phyloP scores from a whole-genome alignment of 2,113 vertebrate species.

The Oophaga pumilio region DNA sequence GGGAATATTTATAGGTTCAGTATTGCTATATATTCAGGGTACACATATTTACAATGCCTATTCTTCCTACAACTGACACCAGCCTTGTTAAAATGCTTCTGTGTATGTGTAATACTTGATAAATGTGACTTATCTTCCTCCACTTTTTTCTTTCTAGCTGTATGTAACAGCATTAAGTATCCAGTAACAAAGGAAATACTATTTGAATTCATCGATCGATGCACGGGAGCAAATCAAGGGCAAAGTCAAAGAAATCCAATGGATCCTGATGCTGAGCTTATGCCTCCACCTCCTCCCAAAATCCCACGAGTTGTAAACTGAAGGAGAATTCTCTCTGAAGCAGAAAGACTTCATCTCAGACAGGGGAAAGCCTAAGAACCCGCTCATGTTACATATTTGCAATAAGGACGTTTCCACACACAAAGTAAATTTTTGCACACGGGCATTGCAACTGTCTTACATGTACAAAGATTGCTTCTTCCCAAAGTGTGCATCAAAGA shows the following conservation, averaged over 20 bases:
- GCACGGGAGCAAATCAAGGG: constrained; percentile 75
- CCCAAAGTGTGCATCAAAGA: constrained; percentile 63
- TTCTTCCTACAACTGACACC: not conserved
- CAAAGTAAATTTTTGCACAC: constrained; percentile 45
- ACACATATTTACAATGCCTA: not conserved
- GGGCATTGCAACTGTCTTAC: constrained; percentile 64
- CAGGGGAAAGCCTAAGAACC: constrained; percentile 53
- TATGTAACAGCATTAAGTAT: constrained; percentile 93
- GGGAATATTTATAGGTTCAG: too few species aligned
- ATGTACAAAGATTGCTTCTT: constrained; percentile 61
- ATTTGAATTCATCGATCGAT: constrained; percentile 88
- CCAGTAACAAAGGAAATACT: constrained; percentile 97
- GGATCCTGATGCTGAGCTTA: constrained; percentile 90
- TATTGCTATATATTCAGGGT: too few species aligned
- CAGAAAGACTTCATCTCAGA: constrained; percentile 59
- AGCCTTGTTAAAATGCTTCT: not conserved
- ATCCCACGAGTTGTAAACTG: constrained; percentile 69
- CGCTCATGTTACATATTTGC: constrained; percentile 52
- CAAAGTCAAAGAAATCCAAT: constrained; percentile 80
- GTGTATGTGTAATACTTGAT: not conserved
- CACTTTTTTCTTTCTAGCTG: constrained; percentile 77
- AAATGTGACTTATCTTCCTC: not conserved
- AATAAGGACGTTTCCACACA: constrained; percentile 33
- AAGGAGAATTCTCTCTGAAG: constrained; percentile 2
- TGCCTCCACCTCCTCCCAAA: constrained; percentile 95